Evolutionary conservation across 2,113 vertebrate species (phyloP), one percentile per base, ranked within the genome.

Genomic region (Platichthys flesus): DNA sequence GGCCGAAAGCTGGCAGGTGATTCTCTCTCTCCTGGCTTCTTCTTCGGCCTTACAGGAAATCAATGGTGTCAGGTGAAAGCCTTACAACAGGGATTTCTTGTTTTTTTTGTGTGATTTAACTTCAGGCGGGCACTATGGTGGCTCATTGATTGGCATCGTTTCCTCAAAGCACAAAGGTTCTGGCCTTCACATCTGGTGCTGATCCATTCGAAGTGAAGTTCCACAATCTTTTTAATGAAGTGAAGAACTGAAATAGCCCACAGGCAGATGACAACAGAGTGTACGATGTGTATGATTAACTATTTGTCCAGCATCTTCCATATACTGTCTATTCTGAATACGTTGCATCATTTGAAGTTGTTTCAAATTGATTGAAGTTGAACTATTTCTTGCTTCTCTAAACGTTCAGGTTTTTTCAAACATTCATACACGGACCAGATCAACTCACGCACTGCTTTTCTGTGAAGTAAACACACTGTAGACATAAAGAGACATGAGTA

Each of bases 1-100:
- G 18, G 24, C 66, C 71, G 60, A 49, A 76, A 57, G 59, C 68
- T 81, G 85, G 64, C 74, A 85, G 85, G 85, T 90, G 87, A 84
- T 86, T 87, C 37, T 86, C 28, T 83, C 84, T 83, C 72, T 84
- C 60, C 74, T 60, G 23, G 67, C 66, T 82, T 35, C 71, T 65
- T 82, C 61, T 71, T 68, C 40, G 26, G 55, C 20, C 35, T 67
- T 61, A 23, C 21, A 37, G 65, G 76, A 79, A 89, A 84, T 79
- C 18, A 28, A 20, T 35, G 47, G 52, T 74, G 45, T 69, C 51
- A 28, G 28, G 10, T 45, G 12, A 60, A 63, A 71, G 42, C 3
- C 20, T 55, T 40, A 40, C 2, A 23, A 57, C 35, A 40, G 16
- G 31, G 40, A 71, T 71, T 57, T 61, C 49, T n/a, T 1, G 14